Base-by-base conservation (phyloP, 1,140 invertebrate species). In the Monomorium pharaonis region DNA sequence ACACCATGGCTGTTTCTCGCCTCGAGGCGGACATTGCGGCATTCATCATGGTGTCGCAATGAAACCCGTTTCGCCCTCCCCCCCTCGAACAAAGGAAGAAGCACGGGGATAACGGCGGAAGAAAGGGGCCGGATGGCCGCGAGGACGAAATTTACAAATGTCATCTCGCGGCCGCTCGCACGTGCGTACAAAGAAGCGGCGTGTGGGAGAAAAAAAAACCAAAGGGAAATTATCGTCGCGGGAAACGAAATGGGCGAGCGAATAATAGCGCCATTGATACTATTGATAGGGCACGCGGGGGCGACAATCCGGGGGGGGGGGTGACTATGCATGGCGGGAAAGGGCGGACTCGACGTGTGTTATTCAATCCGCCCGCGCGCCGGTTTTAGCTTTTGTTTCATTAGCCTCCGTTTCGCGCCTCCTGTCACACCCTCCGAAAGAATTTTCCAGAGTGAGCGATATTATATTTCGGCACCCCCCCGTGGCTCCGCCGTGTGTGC, bases 21-120 rank as follows among this genome's bases (percentile, higher is more conserved):
- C 78, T 58, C 51, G 67, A 58, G 78, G 78, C 78, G 65, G 78
- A 83, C 78, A 58, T 74, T 58, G 37, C 78, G 27, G 78, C 67
- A 83, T 83, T 83, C 78, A 83, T 83, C 78, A 83, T 83, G 67
- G 67, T 24, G 78, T 83, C 78, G 78, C 78, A 67, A 72, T 83
- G 78, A 83, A 72, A 83, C 44, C 54, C 51, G 51, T 72, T 33
- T 62, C 58, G 12, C n/a, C 60, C 60, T 2, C 56, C 24, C n/a
- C 12, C 51, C 18, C 51, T 72, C 67, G 51, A 78, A 83, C 78
- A 33, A 74, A 33, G 78, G 67, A 33, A 74, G 10, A 54, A 33
- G 67, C 67, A 27, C 7, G 27, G 9, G 37, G 33, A 24, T 27
- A 58, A 58, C 12, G 37, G 12, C 18, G 37, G 24, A 21, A 72